Evolutionary conservation across 2,888 invertebrate species (phyloP).

Genomic region (Meganola albula): DNA sequence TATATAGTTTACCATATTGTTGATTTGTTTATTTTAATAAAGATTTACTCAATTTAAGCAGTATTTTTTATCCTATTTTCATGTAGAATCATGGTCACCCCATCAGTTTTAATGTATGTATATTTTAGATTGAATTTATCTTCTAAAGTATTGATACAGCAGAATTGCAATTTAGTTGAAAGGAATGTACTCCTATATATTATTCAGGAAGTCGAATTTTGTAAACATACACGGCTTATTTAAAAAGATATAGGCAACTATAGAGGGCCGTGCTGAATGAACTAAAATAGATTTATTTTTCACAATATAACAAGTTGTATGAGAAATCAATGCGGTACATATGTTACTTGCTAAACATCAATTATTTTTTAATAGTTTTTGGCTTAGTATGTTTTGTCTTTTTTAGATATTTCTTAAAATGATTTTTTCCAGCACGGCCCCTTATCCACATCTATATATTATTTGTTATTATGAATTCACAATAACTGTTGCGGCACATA

Average conservation of each 20-base stretch:
- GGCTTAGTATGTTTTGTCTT: constrained; percentile 4
- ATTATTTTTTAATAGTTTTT: constrained; percentile 7
- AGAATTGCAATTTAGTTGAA: constrained; percentile 6
- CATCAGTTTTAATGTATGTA: constrained; percentile 4
- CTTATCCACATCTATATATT: constrained; percentile 6
- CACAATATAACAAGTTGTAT: constrained; percentile 5
- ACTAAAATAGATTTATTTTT: constrained; percentile 5
- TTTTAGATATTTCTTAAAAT: constrained; percentile 5
- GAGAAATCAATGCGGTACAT: constrained; percentile 3
- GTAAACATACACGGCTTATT: constrained; percentile 7
- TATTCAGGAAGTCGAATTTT: constrained; percentile 7
- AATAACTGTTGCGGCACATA: constrained; percentile 6
- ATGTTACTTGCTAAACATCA: constrained; percentile 5
- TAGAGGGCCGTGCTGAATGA: constrained; percentile 3
- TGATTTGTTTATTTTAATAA: constrained; percentile 8
- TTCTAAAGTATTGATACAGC: constrained; percentile 5
- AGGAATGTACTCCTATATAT: constrained; percentile 7
- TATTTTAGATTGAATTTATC: constrained; percentile 6
- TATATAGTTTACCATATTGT: constrained; percentile 9
- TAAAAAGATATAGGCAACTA: constrained; percentile 5
- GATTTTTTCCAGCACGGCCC: constrained; percentile 5
- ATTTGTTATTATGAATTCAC: constrained; percentile 7
- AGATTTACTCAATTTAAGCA: constrained; percentile 6
- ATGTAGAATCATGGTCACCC: constrained; percentile 4
- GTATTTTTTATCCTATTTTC: constrained; percentile 6